phyloP scores from a whole-genome alignment of 2,888 invertebrate species.

The Autographa pulchrina region DNA sequence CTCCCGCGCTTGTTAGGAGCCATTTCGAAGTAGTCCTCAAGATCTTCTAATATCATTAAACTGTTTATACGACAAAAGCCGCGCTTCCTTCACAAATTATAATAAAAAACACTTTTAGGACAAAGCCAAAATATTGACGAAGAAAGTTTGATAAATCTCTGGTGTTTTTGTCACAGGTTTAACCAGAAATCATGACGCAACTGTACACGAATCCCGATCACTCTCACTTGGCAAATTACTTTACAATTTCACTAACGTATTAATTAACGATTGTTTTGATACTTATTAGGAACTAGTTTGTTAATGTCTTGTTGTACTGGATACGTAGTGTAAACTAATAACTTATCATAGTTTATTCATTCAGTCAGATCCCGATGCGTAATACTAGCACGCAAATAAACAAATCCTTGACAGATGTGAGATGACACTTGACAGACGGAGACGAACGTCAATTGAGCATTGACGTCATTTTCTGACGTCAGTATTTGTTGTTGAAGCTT shows the following conservation, averaged over 20 bases:
- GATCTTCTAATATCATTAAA: conserved; percentile 82
- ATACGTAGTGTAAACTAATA: conserved; percentile 33
- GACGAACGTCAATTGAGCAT: conserved; percentile 12
- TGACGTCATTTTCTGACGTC: conserved; percentile 37
- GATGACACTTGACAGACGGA: too few species aligned
- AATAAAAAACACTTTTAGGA: conserved; percentile 12
- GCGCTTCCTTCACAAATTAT: conserved; percentile 38
- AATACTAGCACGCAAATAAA: conserved; percentile 36
- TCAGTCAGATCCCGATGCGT: conserved; percentile 39
- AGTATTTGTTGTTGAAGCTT: neutral
- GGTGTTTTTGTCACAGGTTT: conserved; percentile 25
- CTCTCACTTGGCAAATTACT: conserved; percentile 10
- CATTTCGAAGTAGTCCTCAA: conserved; percentile 73
- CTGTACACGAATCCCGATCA: conserved; percentile 15
- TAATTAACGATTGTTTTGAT: neutral
- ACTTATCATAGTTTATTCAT: conserved; percentile 15
- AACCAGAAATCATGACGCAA: conserved; percentile 53
- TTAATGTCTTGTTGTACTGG: conserved; percentile 17
- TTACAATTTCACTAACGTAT: conserved; percentile 17
- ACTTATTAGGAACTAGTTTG: neutral
- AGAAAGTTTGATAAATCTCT: conserved; percentile 7
- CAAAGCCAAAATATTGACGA: conserved; percentile 16
- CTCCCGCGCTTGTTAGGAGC: conserved; percentile 81
- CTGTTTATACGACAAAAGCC: conserved; percentile 51
- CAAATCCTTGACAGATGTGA: conserved; percentile 24